Base-by-base conservation (phyloP, 1,140 invertebrate genomes). In the Drosophila novamexicana region DNA sequence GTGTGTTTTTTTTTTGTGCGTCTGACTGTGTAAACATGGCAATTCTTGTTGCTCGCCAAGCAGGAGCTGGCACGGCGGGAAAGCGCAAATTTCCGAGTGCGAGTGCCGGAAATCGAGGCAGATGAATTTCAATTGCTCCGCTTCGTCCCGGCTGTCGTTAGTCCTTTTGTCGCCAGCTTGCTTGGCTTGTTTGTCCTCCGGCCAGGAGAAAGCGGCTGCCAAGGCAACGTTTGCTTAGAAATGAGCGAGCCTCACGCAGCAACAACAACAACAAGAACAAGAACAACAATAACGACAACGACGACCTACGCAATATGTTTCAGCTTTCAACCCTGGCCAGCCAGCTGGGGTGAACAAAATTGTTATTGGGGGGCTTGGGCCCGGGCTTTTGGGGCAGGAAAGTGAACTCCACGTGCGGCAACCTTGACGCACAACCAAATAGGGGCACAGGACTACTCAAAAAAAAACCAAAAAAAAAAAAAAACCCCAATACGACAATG, bases 231-330 rank as follows among this genome's bases (percentile, higher is more conserved):
- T 75, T 72, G 69, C 61, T 58, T 61, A 44, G 52, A 74, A 77
- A 74, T 72, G 64, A 63, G 66, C 68, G 53, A 50, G 73, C 70
- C 70, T 71, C 83, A 88, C 83, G 73, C 84, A 88, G 81, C 64
- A 52, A 14, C 40, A 69, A 49, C 52, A 74, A 59, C 76, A 73
- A 22, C 44, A 50, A 52, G 10, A 22, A 57, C 42, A 57, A 44
- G 16, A 47, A 22, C 42, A 66, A 50, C 32, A 44, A 62, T 34
- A 49, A 57, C 52, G 36, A 75, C 53, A 47, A 72, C 42, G 44
- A 68, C 78, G 84, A 89, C 84, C 85, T 89, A 89, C 84, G 84
- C 84, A 89, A 89, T 89, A 90, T 84, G 85, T 83, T 84, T 89
- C 75, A 58, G 85, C 79, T 88, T 83, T 82, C 71, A 81, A 77